Conservation (phyloP, 1,140 invertebrate genomes). For the Anastatus disparis region DNA sequence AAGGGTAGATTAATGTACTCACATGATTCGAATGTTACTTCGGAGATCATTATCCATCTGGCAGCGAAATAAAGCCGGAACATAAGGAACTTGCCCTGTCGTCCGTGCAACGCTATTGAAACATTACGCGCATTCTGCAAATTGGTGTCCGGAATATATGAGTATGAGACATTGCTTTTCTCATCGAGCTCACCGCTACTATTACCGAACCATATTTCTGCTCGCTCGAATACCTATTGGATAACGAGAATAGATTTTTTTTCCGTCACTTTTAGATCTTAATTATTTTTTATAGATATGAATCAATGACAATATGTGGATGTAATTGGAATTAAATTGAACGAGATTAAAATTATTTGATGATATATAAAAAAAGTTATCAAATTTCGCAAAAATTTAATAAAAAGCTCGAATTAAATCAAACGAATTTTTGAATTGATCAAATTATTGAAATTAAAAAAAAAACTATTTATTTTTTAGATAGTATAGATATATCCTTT, state of each 20-base stretch:
- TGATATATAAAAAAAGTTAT: too few relatives aligned
- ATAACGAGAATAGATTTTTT: conserved; percentile 42
- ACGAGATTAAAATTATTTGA: too few relatives aligned
- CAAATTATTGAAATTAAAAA: too few relatives aligned
- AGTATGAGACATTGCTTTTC: conserved; percentile 72
- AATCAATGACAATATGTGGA: too few relatives aligned
- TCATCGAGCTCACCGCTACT: conserved; percentile 38
- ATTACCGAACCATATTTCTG: conserved; percentile 75
- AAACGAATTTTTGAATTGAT: too few relatives aligned
- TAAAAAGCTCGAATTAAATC: too few relatives aligned
- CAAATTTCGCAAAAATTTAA: too few relatives aligned
- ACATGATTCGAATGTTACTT: conserved; percentile 78
- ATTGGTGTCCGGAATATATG: conserved; percentile 77
- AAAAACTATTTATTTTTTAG: too few relatives aligned
- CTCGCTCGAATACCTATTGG: conserved; percentile 75
- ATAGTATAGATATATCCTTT: too few relatives aligned
- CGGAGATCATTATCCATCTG: conserved; percentile 83
- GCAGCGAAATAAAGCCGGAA: conserved; percentile 80
- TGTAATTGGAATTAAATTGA: too few relatives aligned
- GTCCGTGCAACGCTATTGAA: conserved; percentile 74
- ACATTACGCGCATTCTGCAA: conserved; percentile 81
- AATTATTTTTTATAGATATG: too few relatives aligned
- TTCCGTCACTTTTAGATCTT: too few relatives aligned
- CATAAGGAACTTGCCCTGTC: conserved; percentile 74
- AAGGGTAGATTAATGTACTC: conserved; percentile 54